Evolutionary conservation across 2,888 invertebrate species (phyloP), one percentile per base, ranked within the genome.

Genomic region (Cryptocheilus praepositus): DNA sequence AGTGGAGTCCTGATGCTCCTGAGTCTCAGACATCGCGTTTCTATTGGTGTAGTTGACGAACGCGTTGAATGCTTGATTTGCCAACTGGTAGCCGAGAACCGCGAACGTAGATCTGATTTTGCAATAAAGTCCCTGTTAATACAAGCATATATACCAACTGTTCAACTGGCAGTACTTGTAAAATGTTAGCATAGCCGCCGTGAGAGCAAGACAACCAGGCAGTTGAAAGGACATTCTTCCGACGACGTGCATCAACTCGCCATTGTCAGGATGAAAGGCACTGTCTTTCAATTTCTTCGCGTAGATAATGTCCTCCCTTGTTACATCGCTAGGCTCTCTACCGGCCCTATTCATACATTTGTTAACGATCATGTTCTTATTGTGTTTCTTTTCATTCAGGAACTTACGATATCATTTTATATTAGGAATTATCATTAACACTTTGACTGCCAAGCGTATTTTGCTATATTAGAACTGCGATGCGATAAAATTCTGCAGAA

Each of bases 241-340:
- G 8, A 80, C 16, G 13, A 63, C n/a, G 16, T 68, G 70, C 76
- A 80, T 79, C 11, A 81, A 55, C 57, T 78, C 72, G 18, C 69
- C 72, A 16, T 72, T 80, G 22, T 81, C 79, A 4, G 77, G 78
- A 70, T 83, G 78, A 49, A 83, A 83, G 15, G 79, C 69, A 64
- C 79, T 78, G 46, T 82, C 81, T 4, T 36, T 66, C 2, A 82
- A 66, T 63, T 81, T 75, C 57, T 83, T 82, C 15, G 74, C 79
- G 44, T 69, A 66, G 49, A 82, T 67, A 16, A 82, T 63, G 21
- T 81, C 74, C 8, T 64, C 53, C 45, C 49, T 59, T 21, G 60
- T 67, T 1, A 69, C 57, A 2, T 21, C 70, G 2, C 67, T 16
- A 5, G 77, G 74, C 19, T 72, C 70, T 5, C 57, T 76, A n/a